Evolutionary conservation across 1,140 invertebrate genomes (phyloP).

Genomic region (Pomacea maculata): DNA sequence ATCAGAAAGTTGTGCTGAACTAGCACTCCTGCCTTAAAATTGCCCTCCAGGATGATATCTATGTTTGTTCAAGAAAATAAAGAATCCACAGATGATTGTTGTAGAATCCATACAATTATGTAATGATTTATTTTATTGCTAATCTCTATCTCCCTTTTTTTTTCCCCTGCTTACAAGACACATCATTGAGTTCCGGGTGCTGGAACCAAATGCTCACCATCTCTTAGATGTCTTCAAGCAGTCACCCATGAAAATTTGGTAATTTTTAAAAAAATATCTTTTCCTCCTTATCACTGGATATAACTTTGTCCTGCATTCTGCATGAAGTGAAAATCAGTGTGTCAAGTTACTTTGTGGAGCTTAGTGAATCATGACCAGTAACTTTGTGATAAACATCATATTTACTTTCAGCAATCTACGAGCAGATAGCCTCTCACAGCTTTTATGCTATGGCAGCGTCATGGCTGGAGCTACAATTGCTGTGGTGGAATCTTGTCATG

Average conservation of each 20-base stretch:
- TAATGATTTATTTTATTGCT: background rate
- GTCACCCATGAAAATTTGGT: conserved; percentile 14
- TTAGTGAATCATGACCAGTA: no score
- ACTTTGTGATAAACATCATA: no score
- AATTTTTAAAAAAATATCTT: background rate
- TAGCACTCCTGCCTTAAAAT: no score
- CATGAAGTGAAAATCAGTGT: no score
- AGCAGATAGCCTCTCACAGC: conserved; percentile 86
- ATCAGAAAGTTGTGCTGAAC: no score
- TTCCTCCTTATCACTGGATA: background rate
- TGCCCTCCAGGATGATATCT: no score
- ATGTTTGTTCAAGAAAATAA: background rate
- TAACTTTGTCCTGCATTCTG: background rate
- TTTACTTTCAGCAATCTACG: conserved; percentile 71
- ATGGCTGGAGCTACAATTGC: conserved; percentile 80
- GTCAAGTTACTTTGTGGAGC: no score
- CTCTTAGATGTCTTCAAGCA: conserved; percentile 15
- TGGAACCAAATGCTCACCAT: background rate
- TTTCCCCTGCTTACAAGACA: conserved; percentile 1
- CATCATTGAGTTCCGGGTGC: background rate
- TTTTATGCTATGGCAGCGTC: conserved; percentile 83
- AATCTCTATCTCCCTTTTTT: background rate
- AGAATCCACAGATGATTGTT: background rate
- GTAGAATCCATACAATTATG: background rate
- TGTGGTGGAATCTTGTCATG: conserved; percentile 87